phyloP scores from a whole-genome alignment of 2,797 vertebrate genomes.

The Arremon brunneinucha region DNA sequence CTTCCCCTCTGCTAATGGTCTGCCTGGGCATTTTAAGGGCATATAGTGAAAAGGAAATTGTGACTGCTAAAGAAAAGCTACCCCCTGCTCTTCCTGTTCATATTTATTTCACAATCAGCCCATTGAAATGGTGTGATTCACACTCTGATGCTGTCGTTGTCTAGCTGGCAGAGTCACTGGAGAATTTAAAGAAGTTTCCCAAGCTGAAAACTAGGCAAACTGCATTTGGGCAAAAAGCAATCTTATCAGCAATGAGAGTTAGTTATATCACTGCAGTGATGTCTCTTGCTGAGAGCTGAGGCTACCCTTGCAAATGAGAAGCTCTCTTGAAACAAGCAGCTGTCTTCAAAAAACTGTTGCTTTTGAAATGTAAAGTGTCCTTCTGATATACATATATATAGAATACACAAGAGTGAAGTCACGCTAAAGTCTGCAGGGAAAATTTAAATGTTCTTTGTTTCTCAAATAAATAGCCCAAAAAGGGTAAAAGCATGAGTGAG shows the following conservation, averaged over 20 bases:
- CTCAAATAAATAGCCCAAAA: not conserved
- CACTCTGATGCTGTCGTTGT: constrained; percentile 52
- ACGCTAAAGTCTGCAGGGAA: not conserved
- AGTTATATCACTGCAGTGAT: constrained; percentile 4
- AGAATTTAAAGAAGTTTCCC: constrained; percentile 62
- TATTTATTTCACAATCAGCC: constrained; percentile 68
- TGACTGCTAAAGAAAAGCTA: constrained; percentile 62
- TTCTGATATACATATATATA: constrained; percentile 23
- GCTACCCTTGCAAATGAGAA: constrained; percentile 25
- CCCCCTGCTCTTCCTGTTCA: constrained; percentile 54
- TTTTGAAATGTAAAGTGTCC: constrained; percentile 54
- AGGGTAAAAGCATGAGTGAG: not conserved
- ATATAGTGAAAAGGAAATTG: constrained; percentile 61
- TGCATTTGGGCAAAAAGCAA: constrained; percentile 31
- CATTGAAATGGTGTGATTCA: constrained; percentile 62
- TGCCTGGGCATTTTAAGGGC: constrained; percentile 65
- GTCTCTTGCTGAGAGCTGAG: constrained; percentile 10
- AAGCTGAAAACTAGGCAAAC: constrained; percentile 41
- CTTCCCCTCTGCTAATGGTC: constrained; percentile 28
- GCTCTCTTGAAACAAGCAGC: constrained; percentile 8
- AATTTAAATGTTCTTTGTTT: constrained; percentile 29
- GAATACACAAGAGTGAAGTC: not conserved
- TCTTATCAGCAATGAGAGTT: constrained; percentile 14
- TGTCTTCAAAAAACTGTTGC: not conserved
- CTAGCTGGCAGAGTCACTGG: constrained; percentile 54